Base-by-base conservation (phyloP, 35 echinoderm and acorn worm genomes). In the Strongylocentrotus purpuratus region DNA sequence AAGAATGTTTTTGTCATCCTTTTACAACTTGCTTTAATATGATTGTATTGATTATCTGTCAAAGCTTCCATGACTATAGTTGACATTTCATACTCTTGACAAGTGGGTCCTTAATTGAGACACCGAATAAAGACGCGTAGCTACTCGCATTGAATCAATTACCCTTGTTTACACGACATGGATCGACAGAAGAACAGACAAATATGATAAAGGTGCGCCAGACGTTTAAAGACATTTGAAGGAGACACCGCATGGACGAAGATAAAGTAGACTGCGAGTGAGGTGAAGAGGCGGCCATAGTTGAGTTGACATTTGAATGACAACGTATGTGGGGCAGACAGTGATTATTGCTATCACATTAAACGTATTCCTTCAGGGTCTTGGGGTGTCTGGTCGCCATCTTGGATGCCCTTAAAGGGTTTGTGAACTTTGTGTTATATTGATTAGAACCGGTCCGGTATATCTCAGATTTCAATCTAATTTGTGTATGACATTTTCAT, bases 231-330 rank as follows among this genome's bases (percentile, higher is more conserved):
- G 35, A 41, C 1, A 41, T 41, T 41, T 41, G 35, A 41, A 41
- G 1, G 35, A 41, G 35, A 41, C 35, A 41, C 0, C 35, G 35
- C 35, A 78, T 28, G 20, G 65, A 78, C 7, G 15, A 6, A 78
- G 65, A 78, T 18, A 78, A 78, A 78, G 5, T 25, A 78, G 65
- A 78, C 18, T 28, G 25, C 25, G n/a, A 78, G 5, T n/a, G 4
- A 78, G 65, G 28, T 78, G 28, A 78, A 78, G 65, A 59, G 65
- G 65, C 6, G 65, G 65, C 18, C 65, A n/a, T n/a, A 78, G 65
- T 78, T 78, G 65, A 78, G 20, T 78, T 78, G 65, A 78, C 65
- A 28, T 78, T 78, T 78, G 65, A 78, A 78, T 78, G 65, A n/a
- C 65, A 78, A 78, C 22, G 18, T 78, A 78, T 78, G 3, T 41